Evolutionary conservation across 2,797 vertebrate genomes (phyloP), one percentile per base, ranked within the genome.

Genomic region (Paramormyrops hopkinsi): DNA sequence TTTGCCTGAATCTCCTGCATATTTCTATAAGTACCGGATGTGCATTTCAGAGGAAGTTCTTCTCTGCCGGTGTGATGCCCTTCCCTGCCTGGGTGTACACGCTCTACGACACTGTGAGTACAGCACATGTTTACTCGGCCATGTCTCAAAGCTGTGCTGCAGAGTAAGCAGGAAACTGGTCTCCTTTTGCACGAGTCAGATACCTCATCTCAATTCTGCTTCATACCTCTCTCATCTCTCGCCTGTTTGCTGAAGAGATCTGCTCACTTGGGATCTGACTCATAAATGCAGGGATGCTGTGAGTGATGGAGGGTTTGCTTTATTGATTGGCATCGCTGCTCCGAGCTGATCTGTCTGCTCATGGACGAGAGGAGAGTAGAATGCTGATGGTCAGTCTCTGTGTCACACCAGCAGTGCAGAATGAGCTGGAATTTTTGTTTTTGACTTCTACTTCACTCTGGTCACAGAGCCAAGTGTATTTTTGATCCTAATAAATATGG

Each of bases 11-110:
- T 76, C 33, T 76, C 29, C 14, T 41, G 12, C 14, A 41, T 17
- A 6, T 76, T 76, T 76, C 33, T 41, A 19, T 76, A 37, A 76
- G 29, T 50, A 2, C 8, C 1, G 0, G 2, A 12, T 50, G 8
- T 83, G 3, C 92, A 8, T 92, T 95, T 86, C 92, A 99, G 98
- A 98, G 97, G 91, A 99, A 97, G 94, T 97, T 98, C 91, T 96
- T 95, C 91, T 97, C 97, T 96, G 98, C 99, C 79, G 97, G 96
- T 93, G 92, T 99, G 95, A 99, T 98, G 0, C 97, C 97, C 0
- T 99, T 98, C 98, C 99, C 98, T 6, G 96, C 97, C 51, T 99
- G 98, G 99, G 97, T 99, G 33, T 99, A 99, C 41, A 96, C 97
- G 1, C 96, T 99, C 1, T 99, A 99, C 88, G 98, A 99, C 51